Conservation (phyloP, 1,140 invertebrate species). For the Neodiprion fabricii region DNA sequence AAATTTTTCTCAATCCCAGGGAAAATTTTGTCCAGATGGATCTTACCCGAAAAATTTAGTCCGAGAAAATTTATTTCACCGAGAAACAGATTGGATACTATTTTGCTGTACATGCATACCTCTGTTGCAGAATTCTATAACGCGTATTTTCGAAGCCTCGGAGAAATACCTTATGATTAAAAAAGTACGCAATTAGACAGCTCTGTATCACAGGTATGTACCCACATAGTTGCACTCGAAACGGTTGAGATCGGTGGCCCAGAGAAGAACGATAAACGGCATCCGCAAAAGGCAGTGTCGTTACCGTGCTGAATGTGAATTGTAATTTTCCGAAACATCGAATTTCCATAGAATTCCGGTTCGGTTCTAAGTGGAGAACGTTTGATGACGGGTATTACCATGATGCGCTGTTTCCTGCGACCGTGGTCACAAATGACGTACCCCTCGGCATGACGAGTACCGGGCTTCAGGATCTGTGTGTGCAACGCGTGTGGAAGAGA, state of each 20-base stretch:
- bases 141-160: too few species aligned
- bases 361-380: constrained; percentile 57
- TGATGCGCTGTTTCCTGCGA: constrained; percentile 61
- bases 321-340: constrained; percentile 30
- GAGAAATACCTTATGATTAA: too few species aligned
- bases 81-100: too few species aligned
- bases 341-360: constrained; percentile 41
- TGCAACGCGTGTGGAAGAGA: not conserved
- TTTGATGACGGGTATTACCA: constrained; percentile 62
- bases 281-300: not conserved
- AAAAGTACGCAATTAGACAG: too few species aligned
- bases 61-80: too few species aligned
- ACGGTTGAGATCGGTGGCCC: too few species aligned
- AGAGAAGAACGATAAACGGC: not conserved
- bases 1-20: too few species aligned
- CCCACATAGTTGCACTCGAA: not conserved
- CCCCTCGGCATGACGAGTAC: not conserved
- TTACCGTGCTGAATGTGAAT: not conserved
- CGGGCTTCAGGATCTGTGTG: not conserved
- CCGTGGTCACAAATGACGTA: constrained; percentile 45
- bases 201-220: not conserved
- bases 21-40: too few species aligned
- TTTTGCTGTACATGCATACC: too few species aligned
- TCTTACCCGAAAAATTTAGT: too few species aligned
- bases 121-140: too few species aligned